Evolutionary conservation across 1,140 invertebrate genomes (phyloP), one percentile per base, ranked within the genome.

Genomic region (Nymphalis io): DNA sequence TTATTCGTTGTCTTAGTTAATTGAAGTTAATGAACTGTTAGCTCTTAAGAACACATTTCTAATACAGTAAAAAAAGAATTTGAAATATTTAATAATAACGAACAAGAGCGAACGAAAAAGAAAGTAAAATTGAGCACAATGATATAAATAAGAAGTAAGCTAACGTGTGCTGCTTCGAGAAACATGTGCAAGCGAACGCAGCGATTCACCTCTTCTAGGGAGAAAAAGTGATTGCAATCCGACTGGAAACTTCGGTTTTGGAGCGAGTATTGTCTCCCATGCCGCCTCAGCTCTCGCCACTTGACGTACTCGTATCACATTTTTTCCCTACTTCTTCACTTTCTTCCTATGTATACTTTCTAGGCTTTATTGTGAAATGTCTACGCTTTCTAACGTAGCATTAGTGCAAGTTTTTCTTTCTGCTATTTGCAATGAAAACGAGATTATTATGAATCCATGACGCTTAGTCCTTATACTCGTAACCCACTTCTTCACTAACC

Each of bases 121-220:
- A 91, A 90, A 91, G 89, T 91, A 91, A 91, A 91, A 91, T 90
- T 90, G 83, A 91, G 80, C 84, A 81, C 87, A 88, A 78, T 78
- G 83, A 82, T 88, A 86, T 82, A 89, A 89, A 86, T 83, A 83
- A 84, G 85, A 89, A 86, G 74, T 83, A 85, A 80, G 82, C 79
- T 79, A 85, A 84, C 85, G 78, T 81, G 72, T 75, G 78, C 70
- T 75, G 78, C 68, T 75, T 57, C 65, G 82, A 83, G 83, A 84
- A 87, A 88, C 71, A 81, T 81, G 80, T 83, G 81, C 76, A 77
- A 86, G 83, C 82, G 84, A 85, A 78, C 76, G 79, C 84, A 73
- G 78, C 69, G 59, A 79, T 78, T 79, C 80, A 82, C 83, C 81
- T 73, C 72, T 73, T 68, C 71, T 84, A 76, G 74, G 82, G 76